Evolutionary conservation across 2,888 invertebrate species (phyloP).

Genomic region (Iphiclides podalirius): DNA sequence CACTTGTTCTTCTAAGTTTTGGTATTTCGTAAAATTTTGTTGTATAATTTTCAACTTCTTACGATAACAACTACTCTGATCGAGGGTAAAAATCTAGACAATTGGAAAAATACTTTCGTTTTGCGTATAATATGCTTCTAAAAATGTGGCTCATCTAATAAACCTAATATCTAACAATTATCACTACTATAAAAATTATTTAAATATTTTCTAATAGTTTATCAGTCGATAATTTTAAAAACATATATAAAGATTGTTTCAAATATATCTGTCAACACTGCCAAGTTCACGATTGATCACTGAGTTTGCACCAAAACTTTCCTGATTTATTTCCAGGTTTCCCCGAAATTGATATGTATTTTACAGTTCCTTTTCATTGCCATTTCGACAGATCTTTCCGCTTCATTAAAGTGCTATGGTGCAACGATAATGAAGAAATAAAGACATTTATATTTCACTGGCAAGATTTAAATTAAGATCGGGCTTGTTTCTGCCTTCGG

Average conservation of each 20-base stretch:
- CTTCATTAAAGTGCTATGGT: no score
- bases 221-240: not conserved
- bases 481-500: not conserved
- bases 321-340: not conserved
- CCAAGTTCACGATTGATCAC: not conserved
- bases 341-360: constrained; percentile 2
- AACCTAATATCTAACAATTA: not conserved
- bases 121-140: not conserved
- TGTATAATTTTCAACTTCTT: not conserved
- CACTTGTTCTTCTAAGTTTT: not conserved
- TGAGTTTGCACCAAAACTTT: not conserved
- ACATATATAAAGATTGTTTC: not conserved
- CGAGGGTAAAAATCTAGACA: not conserved
- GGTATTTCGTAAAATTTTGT: not conserved
- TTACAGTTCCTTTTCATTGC: not conserved
- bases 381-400: no score
- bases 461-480: constrained; percentile 5
- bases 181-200: not conserved
- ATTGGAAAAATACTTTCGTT: not conserved
- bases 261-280: not conserved
- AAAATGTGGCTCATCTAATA: not conserved
- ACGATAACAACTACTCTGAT: not conserved
- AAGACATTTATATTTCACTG: no score
- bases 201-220: no score
- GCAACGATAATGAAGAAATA: no score